Evolutionary conservation across 2,888 invertebrate species (phyloP).

Genomic region (Pseudococcus jackbeardsleyi): DNA sequence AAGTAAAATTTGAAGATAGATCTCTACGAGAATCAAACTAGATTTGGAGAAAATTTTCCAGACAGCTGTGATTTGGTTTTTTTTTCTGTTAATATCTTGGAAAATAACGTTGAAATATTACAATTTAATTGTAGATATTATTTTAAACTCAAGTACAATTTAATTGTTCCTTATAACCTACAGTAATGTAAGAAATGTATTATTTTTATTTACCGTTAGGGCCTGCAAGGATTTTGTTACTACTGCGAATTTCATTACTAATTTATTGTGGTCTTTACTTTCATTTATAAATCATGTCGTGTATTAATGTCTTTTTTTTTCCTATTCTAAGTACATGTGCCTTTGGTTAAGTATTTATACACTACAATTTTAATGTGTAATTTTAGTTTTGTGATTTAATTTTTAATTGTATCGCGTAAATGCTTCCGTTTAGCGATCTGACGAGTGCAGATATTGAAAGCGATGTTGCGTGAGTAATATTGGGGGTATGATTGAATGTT

Average conservation of each 20-base stretch:
- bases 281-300: slow-evolving; percentile 46
- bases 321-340: slow-evolving; percentile 53
- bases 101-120: slow-evolving; percentile 9
- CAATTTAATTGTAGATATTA: slow-evolving; percentile 46
- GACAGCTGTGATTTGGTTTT: slow-evolving; percentile 34
- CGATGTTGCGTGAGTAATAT: neutral
- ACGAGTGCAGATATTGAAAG: slow-evolving; percentile 1
- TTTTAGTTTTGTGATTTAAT: slow-evolving; percentile 54
- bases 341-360: slow-evolving; percentile 60
- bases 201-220: slow-evolving; percentile 22
- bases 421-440: slow-evolving; percentile 48
- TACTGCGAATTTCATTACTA: slow-evolving; percentile 38
- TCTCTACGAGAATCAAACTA: no score
- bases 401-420: slow-evolving; percentile 38
- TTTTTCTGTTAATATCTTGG: neutral
- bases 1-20: neutral
- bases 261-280: slow-evolving; percentile 43
- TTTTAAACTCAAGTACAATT: slow-evolving; percentile 52
- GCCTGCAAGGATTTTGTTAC: slow-evolving; percentile 33
- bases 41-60: slow-evolving; percentile 4
- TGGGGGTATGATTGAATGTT: slow-evolving; percentile 41
- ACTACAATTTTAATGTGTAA: slow-evolving; percentile 48
- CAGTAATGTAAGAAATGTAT: slow-evolving; percentile 18
- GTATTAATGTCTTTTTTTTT: slow-evolving; percentile 21
- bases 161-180: slow-evolving; percentile 49